A percentile compares a stretch with the other conserved stretches of the same genome.
These are phyloP conservation scores for Masticophis lateralis DNA, from an alignment of 2,797 vertebrate species.

Conservation along the genomic window DNA sequence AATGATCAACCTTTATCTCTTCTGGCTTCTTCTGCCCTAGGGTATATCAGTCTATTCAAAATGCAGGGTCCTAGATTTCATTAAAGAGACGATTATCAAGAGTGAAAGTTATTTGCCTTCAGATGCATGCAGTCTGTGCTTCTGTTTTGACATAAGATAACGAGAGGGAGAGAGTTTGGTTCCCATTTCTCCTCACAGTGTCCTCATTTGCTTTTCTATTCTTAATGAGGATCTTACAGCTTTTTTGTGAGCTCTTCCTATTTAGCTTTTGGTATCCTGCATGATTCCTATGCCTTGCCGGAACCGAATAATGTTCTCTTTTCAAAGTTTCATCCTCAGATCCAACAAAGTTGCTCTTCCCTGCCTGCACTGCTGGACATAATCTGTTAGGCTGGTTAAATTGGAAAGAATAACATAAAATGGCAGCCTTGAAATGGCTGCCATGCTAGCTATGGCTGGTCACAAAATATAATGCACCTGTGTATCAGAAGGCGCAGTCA, in stretches of 20 bases:
- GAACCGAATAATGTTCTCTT: not conserved
- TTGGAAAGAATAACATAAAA: not conserved
- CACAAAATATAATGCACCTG: not conserved
- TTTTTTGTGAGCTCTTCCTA: not conserved
- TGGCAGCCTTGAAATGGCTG: not conserved
- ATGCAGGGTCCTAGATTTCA: not conserved
- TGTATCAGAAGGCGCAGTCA: not conserved
- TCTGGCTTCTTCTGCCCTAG: not conserved
- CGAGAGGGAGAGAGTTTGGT: not conserved
- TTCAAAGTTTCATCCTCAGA: not conserved
- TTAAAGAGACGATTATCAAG: not conserved
- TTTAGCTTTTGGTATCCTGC: not conserved
- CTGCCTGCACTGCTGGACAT: not conserved
- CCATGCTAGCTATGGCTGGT: not conserved
- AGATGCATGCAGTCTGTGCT: not conserved
- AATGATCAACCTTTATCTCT: not conserved
- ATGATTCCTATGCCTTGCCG: not conserved
- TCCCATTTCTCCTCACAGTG: not conserved
- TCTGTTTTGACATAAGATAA: not conserved
- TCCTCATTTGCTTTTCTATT: not conserved
- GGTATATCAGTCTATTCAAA: not conserved
- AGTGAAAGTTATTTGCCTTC: not conserved
- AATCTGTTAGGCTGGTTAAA: not conserved
- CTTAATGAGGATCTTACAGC: not conserved
- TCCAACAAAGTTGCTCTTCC: not conserved